Conservation (phyloP, 2,113 vertebrate genomes). For the Notarius lentiginosus region DNA sequence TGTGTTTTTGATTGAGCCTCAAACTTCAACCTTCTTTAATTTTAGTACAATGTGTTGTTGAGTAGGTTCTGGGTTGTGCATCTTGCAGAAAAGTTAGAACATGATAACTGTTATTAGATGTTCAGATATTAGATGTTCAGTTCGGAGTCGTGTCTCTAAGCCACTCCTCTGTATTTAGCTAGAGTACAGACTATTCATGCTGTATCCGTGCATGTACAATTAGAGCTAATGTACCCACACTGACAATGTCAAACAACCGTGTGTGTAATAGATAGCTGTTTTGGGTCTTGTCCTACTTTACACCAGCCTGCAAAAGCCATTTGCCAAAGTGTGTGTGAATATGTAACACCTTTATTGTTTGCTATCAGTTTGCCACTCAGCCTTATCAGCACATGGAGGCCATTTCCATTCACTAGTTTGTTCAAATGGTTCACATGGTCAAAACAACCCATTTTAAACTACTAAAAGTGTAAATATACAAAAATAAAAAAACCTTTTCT, state of each 20-base stretch:
- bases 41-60: neutral
- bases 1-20: too few relatives aligned
- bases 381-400: neutral
- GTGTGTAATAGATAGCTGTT: neutral
- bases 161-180: neutral
- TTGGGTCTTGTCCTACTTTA: neutral
- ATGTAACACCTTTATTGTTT: constrained; percentile 10
- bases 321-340: neutral
- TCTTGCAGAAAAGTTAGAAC: neutral
- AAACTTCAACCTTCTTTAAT: too few relatives aligned
- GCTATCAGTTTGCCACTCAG: neutral
- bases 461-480: neutral
- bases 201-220: neutral
- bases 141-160: neutral
- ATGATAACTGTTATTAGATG: neutral
- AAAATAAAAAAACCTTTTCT: neutral
- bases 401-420: constrained; percentile 11
- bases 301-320: constrained; percentile 7
- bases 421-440: neutral
- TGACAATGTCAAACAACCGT: neutral
- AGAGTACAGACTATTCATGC: neutral
- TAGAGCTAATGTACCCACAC: neutral
- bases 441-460: neutral
- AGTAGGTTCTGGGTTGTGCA: neutral
- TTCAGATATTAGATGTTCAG: neutral